phyloP scores from a whole-genome alignment of 2,888 invertebrate species.

The Strigamia crassipes region DNA sequence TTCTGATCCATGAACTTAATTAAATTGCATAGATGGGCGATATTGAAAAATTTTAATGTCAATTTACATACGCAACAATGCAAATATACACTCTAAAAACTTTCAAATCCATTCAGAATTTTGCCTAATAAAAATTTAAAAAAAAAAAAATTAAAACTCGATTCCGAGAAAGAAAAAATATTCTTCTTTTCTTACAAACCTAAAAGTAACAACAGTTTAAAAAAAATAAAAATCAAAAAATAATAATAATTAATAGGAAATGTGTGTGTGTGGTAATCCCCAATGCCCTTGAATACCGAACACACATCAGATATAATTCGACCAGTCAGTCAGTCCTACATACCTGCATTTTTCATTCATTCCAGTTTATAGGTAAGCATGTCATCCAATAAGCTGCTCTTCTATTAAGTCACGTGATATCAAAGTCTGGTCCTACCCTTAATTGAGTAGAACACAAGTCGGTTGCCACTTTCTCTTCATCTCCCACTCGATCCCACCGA shows the following conservation, averaged over 20 bases:
- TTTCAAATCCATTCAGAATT: too few species aligned
- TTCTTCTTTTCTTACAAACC: too few species aligned
- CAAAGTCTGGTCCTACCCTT: constrained; percentile 18
- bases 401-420: constrained; percentile 9
- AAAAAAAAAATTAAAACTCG: too few species aligned
- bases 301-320: background rate
- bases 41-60: background rate
- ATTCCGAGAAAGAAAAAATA: too few species aligned
- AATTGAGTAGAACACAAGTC: constrained; percentile 18
- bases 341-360: background rate
- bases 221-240: too few species aligned
- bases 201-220: background rate
- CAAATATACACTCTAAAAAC: background rate
- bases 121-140: too few species aligned
- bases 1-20: background rate
- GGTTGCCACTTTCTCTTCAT: constrained; percentile 26
- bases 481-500: constrained; percentile 25
- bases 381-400: constrained; percentile 8
- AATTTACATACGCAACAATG: background rate
- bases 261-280: background rate
- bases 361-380: constrained; percentile 12
- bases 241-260: too few species aligned
- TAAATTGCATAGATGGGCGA: background rate
- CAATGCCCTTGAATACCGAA: background rate
- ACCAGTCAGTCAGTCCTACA: background rate